Conservation (phyloP, 2,888 invertebrate species). For the Clunio marinus region DNA sequence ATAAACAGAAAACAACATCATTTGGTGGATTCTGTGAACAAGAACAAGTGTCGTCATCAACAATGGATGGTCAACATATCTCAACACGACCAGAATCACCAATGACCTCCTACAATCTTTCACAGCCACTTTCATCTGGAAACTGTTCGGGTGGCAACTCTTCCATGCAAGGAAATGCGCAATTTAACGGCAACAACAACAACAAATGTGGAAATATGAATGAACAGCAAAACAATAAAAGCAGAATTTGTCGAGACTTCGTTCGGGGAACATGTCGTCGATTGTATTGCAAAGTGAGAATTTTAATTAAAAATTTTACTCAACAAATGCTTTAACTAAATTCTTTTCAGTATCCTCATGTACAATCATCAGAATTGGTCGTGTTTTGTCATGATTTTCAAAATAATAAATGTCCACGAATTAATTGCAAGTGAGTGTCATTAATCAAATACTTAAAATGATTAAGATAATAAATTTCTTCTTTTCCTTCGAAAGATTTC, state of each 20-base stretch:
- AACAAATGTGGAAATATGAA: conserved; percentile 15
- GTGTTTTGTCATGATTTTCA: conserved; percentile 66
- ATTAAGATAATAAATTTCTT: neutral
- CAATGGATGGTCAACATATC: neutral
- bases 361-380: conserved; percentile 43
- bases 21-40: too few relatives aligned
- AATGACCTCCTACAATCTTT: neutral
- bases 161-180: neutral
- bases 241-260: conserved; percentile 56
- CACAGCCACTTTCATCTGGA: neutral
- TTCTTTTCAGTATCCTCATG: conserved; percentile 43
- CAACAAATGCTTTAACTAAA: neutral
- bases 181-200: neutral
- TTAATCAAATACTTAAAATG: neutral
- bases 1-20: neutral
- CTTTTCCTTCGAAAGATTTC: too few relatives aligned
- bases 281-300: conserved; percentile 42
- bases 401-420: conserved; percentile 69
- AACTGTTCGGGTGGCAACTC: neutral
- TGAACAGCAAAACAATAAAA: conserved; percentile 4
- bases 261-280: conserved; percentile 56
- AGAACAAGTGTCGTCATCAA: neutral
- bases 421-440: conserved; percentile 57
- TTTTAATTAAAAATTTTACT: too few relatives aligned
- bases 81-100: conserved; percentile 1